phyloP scores from a whole-genome alignment of 2,888 invertebrate genomes.

The Rhimphoctona megacephalus region DNA sequence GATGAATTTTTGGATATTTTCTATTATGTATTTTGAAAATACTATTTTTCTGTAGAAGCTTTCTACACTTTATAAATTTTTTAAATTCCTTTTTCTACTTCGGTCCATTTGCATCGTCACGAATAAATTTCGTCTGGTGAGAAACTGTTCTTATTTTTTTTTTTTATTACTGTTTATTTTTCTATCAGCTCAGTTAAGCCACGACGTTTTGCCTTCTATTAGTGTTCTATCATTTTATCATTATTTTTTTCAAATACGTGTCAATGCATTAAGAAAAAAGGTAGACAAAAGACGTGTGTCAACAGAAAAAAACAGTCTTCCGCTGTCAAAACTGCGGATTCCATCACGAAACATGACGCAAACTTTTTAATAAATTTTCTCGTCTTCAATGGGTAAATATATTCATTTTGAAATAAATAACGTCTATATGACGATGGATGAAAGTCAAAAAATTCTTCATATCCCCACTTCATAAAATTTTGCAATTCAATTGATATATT shows the following conservation, averaged over 20 bases:
- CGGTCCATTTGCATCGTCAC: neutral
- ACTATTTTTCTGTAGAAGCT: neutral
- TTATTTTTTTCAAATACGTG: neutral
- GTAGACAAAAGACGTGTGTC: constrained; percentile 23
- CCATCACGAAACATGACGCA: constrained; percentile 67
- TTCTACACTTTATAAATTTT: neutral
- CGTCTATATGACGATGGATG: neutral
- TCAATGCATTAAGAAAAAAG: neutral
- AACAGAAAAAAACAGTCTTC: constrained; percentile 30
- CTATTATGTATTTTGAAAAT: neutral
- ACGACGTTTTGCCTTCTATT: neutral
- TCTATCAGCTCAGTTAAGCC: neutral
- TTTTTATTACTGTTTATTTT: neutral
- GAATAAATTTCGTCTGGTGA: neutral
- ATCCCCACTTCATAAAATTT: neutral
- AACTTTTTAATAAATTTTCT: constrained; percentile 74
- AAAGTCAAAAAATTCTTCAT: neutral
- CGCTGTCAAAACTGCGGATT: constrained; percentile 18
- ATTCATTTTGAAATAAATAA: neutral
- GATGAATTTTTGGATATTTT: neutral
- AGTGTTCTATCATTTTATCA: neutral
- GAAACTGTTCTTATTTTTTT: neutral
- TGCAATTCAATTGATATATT: neutral
- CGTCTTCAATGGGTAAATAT: constrained; percentile 71
- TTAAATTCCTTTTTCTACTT: neutral